A percentile compares a stretch with the other conserved stretches of the same genome.
Conservation (phyloP, 2,113 vertebrate species). For the Carassius gibelio region DNA sequence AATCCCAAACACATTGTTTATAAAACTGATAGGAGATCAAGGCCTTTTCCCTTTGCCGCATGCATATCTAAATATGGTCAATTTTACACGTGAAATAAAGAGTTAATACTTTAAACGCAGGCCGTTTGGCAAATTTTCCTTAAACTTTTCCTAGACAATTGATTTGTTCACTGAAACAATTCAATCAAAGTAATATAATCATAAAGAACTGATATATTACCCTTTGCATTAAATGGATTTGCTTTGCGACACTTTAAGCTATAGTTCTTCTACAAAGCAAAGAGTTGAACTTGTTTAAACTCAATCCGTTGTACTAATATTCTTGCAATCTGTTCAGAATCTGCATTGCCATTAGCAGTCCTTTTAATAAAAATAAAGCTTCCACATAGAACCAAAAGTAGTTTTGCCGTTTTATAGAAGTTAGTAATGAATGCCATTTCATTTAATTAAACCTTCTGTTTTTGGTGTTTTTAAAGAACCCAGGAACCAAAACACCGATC, state of each 20-base stretch:
- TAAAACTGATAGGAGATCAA: background rate
- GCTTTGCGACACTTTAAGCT: background rate
- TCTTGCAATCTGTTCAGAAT: background rate
- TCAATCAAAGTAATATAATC: background rate
- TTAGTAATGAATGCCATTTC: background rate
- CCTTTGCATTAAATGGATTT: background rate
- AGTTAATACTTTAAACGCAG: background rate
- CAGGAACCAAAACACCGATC: background rate
- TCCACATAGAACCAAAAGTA: too few relatives aligned
- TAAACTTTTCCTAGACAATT: background rate
- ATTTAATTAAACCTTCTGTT: background rate
- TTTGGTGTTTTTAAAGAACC: background rate
- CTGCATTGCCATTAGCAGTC: background rate
- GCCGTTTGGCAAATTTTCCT: background rate
- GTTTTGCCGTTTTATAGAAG: background rate
- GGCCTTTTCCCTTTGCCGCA: background rate
- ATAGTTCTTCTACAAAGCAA: background rate
- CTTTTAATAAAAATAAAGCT: too few relatives aligned
- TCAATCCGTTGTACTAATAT: background rate
- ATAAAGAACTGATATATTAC: background rate
- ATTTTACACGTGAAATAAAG: background rate
- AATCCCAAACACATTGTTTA: background rate
- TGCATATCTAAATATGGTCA: background rate
- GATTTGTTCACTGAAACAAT: background rate
- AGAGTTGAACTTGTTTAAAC: background rate